Base-by-base conservation (phyloP, 1,140 invertebrate genomes). In the Rhysida immarginata region DNA sequence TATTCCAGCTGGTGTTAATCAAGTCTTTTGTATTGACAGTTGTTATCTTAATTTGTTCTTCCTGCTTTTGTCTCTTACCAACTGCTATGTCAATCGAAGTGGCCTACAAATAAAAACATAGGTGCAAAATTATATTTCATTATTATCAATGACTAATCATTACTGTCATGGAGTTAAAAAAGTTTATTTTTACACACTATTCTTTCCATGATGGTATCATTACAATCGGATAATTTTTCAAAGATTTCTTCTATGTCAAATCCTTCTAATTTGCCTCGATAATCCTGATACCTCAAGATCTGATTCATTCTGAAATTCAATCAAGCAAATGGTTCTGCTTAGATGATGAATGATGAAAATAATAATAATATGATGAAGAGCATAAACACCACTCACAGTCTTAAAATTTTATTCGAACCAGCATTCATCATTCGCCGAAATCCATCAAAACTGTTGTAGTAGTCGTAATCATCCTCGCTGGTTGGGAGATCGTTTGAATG, bases 181-280 rank as follows among this genome's bases (percentile, higher is more conserved):
- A 43, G 55, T 52, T 48, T 56, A 16, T 45, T 27, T 50, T 2
- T 27, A 65, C 77, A 78, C 64, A 84, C 84, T 29, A 85, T 80
- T 66, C 79, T 75, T 65, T 91, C 87, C n/a, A 88, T 68, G n/a
- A 89, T 74, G 25, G 77, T 73, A 69, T 90, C 86, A 72, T 88
- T 89, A 13, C 78, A 77, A 63, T 87, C 84, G 26, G 80, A 69
- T 11, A 89, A 60, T 42, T 84, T 68, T 60, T 88, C 85, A 63
- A 83, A 80, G 63, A 81, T 82, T 58, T 87, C 83, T 48, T 86
- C 81, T 5, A 60, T 60, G 26, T 63, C 62, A 18, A 62, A 52
- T 54, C 68, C 67, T 60, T 62, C 67, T 14, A 87, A 75, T 43
- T 78, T 82, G 1, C 74, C 75, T 35, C 75, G 72, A 35, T 83